phyloP scores from a whole-genome alignment of 2,113 vertebrate species.

The Varanus salvator region DNA sequence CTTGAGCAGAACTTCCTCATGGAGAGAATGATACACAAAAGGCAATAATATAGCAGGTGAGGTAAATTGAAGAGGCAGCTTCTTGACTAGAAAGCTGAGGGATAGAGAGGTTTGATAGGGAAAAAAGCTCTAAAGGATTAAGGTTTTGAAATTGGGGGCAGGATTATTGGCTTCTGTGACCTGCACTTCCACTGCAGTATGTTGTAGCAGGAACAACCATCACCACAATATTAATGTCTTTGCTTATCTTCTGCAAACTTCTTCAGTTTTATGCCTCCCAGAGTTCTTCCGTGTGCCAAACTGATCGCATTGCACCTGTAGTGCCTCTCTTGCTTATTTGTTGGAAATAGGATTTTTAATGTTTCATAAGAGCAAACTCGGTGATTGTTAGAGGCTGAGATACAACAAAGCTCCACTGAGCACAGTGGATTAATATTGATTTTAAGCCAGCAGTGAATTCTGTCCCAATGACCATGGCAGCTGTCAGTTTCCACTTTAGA shows the following conservation, averaged over 20 bases:
- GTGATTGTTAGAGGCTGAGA: neutral
- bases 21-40: slow-evolving; percentile 65
- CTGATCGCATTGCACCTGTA: neutral
- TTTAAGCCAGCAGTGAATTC: neutral
- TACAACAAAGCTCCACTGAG: neutral
- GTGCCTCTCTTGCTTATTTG: neutral
- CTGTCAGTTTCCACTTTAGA: neutral
- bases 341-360: slow-evolving; percentile 6
- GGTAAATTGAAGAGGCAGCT: slow-evolving; percentile 47
- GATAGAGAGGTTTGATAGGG: slow-evolving; percentile 40
- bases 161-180: neutral
- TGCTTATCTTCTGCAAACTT: neutral
- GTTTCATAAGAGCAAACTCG: slow-evolving; percentile 1
- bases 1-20: slow-evolving; percentile 20
- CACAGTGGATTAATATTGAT: neutral
- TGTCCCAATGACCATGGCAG: neutral
- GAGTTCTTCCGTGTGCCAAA: neutral
- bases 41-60: slow-evolving; percentile 54
- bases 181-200: slow-evolving; percentile 22
- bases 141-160: neutral
- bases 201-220: neutral
- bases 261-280: neutral
- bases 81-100: slow-evolving; percentile 44
- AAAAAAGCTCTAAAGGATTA: slow-evolving; percentile 39
- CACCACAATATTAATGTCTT: neutral